A percentile compares a stretch with the other conserved stretches of the same genome.
These are phyloP conservation scores for Scaeva pyrastri DNA, from an alignment of 2,888 invertebrate species.

Conservation along the genomic window DNA sequence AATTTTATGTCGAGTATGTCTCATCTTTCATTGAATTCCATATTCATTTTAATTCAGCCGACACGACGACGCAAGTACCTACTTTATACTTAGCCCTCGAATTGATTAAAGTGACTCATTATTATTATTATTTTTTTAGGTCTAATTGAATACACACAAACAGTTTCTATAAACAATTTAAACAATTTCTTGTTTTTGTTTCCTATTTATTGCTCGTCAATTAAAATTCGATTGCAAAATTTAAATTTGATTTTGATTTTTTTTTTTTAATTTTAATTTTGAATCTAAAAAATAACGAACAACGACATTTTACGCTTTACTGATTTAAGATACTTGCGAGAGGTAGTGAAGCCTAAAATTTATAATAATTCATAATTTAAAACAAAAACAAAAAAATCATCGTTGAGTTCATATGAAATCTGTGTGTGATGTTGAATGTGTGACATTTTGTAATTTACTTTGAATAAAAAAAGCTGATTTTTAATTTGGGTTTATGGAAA, in stretches of 20 bases:
- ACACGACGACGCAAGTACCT: background rate
- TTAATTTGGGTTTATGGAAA: background rate
- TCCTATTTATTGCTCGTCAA: constrained; percentile 4
- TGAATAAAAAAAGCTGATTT: background rate
- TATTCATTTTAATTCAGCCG: constrained; percentile 30
- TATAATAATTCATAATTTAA: constrained; percentile 8
- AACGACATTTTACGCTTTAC: constrained; percentile 1
- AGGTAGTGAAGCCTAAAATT: constrained; percentile 17
- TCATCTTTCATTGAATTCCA: constrained; percentile 41
- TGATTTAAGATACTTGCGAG: background rate
- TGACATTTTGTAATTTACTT: background rate
- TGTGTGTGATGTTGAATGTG: background rate
- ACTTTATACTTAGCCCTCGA: constrained; percentile 22
- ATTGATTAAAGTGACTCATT: constrained; percentile 67
- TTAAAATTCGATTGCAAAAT: constrained; percentile 37
- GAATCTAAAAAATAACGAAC: background rate
- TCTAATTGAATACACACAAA: background rate
- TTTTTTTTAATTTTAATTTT: constrained; percentile 32
- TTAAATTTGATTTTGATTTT: constrained; percentile 47
- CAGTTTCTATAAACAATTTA: constrained; percentile 13
- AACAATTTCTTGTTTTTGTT: constrained; percentile 56
- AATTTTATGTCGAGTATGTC: constrained; percentile 54
- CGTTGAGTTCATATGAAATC: background rate
- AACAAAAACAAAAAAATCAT: background rate
- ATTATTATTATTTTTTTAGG: background rate